phyloP scores from a whole-genome alignment of 2,888 invertebrate genomes.

The Ormia ochracea region DNA sequence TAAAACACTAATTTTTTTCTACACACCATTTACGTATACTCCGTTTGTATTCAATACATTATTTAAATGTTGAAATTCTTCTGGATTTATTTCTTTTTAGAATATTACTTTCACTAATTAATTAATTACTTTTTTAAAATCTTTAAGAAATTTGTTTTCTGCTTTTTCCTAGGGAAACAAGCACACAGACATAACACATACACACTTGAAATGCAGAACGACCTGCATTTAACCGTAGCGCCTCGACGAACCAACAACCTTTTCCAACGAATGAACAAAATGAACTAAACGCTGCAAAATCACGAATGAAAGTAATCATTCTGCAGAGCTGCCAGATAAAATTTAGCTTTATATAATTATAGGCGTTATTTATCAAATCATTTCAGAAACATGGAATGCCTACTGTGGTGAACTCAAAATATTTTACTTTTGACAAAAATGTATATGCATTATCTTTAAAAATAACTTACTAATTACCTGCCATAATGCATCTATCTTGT shows the following conservation, averaged over 20 bases:
- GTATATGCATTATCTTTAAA: no score
- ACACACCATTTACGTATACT: slow-evolving; percentile 40
- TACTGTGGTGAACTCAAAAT: no score
- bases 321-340: slow-evolving; percentile 1
- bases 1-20: neutral
- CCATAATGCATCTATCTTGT: no score
- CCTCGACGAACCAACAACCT: slow-evolving; percentile 32
- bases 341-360: neutral
- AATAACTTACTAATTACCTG: no score
- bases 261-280: slow-evolving; percentile 48
- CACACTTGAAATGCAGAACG: slow-evolving; percentile 56
- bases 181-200: slow-evolving; percentile 49
- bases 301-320: neutral
- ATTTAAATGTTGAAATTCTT: neutral
- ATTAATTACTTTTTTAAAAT: slow-evolving; percentile 25
- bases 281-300: slow-evolving; percentile 40
- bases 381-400: no score
- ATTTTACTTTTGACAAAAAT: no score
- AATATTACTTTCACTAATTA: slow-evolving; percentile 4
- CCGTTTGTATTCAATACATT: slow-evolving; percentile 3
- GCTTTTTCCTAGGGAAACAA: slow-evolving; percentile 33
- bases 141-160: slow-evolving; percentile 31
- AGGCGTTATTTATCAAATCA: no score
- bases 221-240: slow-evolving; percentile 50
- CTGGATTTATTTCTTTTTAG: slow-evolving; percentile 4